Conservation (phyloP, 2,797 vertebrate species). For the Parambassis ranga region DNA sequence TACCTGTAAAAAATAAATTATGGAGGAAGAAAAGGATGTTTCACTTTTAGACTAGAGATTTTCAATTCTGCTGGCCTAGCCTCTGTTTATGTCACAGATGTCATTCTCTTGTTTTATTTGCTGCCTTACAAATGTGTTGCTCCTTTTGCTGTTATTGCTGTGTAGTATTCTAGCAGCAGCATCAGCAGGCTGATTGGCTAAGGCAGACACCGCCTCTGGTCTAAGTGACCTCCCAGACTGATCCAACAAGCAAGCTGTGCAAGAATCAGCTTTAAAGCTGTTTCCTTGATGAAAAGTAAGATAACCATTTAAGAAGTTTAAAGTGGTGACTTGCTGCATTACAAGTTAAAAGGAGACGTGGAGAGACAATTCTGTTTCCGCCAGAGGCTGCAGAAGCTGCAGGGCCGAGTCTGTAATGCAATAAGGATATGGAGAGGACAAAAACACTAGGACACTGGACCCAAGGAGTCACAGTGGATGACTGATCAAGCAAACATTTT, state of each 20-base stretch:
- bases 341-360: slow-evolving; percentile 46
- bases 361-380: slow-evolving; percentile 22
- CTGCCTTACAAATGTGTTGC: too few species aligned
- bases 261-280: slow-evolving; percentile 47
- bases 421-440: slow-evolving; percentile 21
- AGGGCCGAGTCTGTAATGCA: slow-evolving; percentile 1
- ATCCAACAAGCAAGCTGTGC: slow-evolving; percentile 38
- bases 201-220: slow-evolving; percentile 41
- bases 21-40: slow-evolving; percentile 17
- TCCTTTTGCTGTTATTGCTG: too few species aligned
- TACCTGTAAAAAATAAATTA: slow-evolving; percentile 49
- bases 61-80: slow-evolving; percentile 23
- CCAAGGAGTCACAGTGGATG: too few species aligned
- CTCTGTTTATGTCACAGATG: not conserved
- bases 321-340: slow-evolving; percentile 59
- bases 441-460: not conserved
- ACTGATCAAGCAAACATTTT: too few species aligned
- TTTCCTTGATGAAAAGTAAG: slow-evolving; percentile 49
- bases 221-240: slow-evolving; percentile 42
- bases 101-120: slow-evolving; percentile 7
- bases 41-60: too few species aligned
- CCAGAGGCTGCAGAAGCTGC: slow-evolving; percentile 22
- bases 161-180: slow-evolving; percentile 19
- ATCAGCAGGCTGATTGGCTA: slow-evolving; percentile 4
- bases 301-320: slow-evolving; percentile 63